Base-by-base conservation (phyloP, 2,888 invertebrate genomes). In the Alitta virens region DNA sequence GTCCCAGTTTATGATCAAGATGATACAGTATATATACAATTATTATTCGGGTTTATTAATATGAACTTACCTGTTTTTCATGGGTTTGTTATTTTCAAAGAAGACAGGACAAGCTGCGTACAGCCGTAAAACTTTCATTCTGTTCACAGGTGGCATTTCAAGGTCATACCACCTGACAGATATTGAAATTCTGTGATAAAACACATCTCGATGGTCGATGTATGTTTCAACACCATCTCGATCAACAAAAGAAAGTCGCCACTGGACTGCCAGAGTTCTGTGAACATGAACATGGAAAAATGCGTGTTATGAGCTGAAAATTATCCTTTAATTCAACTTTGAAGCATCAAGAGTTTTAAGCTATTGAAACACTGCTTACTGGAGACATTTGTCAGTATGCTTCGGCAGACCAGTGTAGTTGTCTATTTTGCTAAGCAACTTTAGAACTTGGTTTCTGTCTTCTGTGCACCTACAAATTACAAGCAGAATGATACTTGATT, bases 91-190 rank as follows among this genome's bases (percentile, higher is more conserved):
- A 18, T 71, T 69, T 12, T 74, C 71, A 69, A 73, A 77, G 68
- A 78, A 76, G n/a, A 79, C 67, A 1, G 79, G 78, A 63, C 74
- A 75, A 26, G 74, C 70, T 7, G 78, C 71, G 65, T 72, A 74
- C 2, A 79, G 55, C n/a, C 65, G 63, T 12, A 78, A 33, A 38
- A 68, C 58, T 25, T 64, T 70, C n/a, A 78, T 67, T 18, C 66
- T 56, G 26, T 63, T 63, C 14, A 77, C 27, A 5, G 68, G 55
- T 7, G 74, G 71, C 57, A 71, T 65, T 42, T 69, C 67, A 46
- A 78, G 68, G 52, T 67, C 67, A 66, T 72, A 76, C 76, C 77
- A 78, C 9, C 76, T 61, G 5, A 76, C 68, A 40, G 70, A 68
- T 7, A 70, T 63, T 3, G 76, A 66, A 76, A 76, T 76, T 33